Evolutionary conservation across 2,888 invertebrate species (phyloP), one percentile per base, ranked within the genome.

Genomic region (Pilophorus perplexus): DNA sequence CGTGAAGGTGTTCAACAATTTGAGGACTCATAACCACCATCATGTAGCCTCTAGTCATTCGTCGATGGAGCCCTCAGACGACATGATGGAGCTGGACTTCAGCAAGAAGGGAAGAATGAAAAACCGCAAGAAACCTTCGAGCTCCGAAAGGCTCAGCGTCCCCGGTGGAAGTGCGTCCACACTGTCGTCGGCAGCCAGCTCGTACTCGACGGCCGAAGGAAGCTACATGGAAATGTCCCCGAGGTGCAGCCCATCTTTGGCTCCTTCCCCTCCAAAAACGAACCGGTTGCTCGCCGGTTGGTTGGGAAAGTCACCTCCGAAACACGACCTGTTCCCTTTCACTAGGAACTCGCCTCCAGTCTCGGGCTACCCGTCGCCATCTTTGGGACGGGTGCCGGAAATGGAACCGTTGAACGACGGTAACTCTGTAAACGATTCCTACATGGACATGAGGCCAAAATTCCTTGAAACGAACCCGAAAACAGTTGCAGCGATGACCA

Each of bases 1-100:
- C 40, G 67, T 55, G 8, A 55, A 57, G 12, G 60, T 68, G 55
- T 52, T 52, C 55, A 62, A 68, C 40, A 40, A 55, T 23, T 48
- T 69, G 54, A 66, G 64, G 57, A 48, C 66, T 60, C 42, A 16
- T 37, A 14, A 62, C 37, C 48, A 44, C 14, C 69, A 57, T 37
- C 54, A 40, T 6, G 38, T 67, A 28, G 22, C 81, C 82, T 46
- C 82, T 82, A 72, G 70, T 54, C 73, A 72, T 52, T 74, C 74
- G n/a, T 73, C 73, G 18, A 70, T 73, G 46, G 84, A 84, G 71
- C 80, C 82, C 1, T 85, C 85, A 83, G 86, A 87, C 71, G 89
- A 92, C 78, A 81, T 90, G 72, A 90, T 92, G 89, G 89, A 90
- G 79, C 82, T 92, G 71, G 88, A 88, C 75, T 88, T 87, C 73